Evolutionary conservation across 2,113 vertebrate genomes (phyloP).

Genomic region (Campylomormyrus numenius): DNA sequence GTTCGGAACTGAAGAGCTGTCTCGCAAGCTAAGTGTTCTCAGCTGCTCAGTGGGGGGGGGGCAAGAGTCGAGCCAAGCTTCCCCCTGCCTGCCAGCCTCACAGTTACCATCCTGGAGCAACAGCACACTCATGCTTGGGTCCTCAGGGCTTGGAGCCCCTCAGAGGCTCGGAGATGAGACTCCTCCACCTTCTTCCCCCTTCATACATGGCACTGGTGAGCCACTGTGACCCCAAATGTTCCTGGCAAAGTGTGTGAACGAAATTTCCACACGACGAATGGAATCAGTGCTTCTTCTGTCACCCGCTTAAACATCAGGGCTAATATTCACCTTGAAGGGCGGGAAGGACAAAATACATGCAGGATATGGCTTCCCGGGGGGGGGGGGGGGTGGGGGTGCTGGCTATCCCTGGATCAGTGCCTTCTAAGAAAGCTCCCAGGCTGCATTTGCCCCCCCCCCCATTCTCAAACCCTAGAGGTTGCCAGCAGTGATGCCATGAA

Average conservation of each 20-base stretch:
- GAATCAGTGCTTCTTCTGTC: constrained; percentile 25
- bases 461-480: not conserved
- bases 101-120: constrained; percentile 40
- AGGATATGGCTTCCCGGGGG: not conserved
- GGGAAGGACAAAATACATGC: constrained; percentile 7
- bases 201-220: not conserved
- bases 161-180: not conserved
- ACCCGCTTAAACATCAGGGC: constrained; percentile 27
- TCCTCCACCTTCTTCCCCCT: not conserved
- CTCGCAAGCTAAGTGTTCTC: constrained; percentile 37
- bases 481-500: not conserved
- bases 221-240: not conserved
- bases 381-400: not conserved
- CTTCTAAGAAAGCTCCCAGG: constrained; percentile 5
- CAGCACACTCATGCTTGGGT: constrained; percentile 13
- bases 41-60: constrained; percentile 30
- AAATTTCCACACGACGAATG: not conserved
- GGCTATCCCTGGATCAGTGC: not conserved
- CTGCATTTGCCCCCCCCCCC: not conserved
- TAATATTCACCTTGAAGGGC: constrained; percentile 30
- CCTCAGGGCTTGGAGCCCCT: not conserved
- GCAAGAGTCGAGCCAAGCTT: constrained; percentile 31
- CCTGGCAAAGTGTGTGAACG: not conserved
- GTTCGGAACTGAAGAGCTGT: constrained; percentile 30
- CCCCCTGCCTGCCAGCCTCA: constrained; percentile 33